Conservation (phyloP, 2,888 invertebrate genomes). For the Phlogophora meticulosa region DNA sequence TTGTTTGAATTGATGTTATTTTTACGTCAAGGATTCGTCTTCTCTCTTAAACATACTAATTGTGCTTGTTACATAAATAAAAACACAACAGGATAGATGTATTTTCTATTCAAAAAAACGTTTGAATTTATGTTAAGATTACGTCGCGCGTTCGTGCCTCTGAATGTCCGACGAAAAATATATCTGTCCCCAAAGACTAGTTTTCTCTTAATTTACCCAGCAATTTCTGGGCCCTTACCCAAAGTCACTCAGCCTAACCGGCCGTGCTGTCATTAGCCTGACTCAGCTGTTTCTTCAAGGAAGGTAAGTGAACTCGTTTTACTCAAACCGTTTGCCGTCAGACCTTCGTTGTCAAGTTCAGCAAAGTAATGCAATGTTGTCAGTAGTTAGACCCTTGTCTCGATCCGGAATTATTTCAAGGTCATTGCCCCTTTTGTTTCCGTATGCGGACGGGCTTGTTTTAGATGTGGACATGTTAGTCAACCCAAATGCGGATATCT, state of each 20-base stretch:
- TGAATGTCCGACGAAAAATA: too few species aligned
- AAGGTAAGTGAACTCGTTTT: conserved; percentile 2
- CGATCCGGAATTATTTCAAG: conserved; percentile 29
- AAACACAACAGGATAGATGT: too few species aligned
- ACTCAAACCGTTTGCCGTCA: not conserved
- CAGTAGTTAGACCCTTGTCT: conserved; percentile 21
- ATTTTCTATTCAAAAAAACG: too few species aligned
- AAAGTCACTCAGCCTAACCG: conserved; percentile 11
- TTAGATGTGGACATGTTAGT: not conserved
- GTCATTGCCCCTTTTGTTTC: conserved; percentile 32
- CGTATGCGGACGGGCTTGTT: not conserved
- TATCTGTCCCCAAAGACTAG: not conserved
- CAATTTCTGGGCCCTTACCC: not conserved
- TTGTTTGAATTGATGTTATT: too few species aligned
- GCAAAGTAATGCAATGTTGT: conserved; percentile 29
- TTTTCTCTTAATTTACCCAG: not conserved
- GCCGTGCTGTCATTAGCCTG: not conserved
- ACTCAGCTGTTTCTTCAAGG: not conserved
- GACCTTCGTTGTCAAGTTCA: conserved; percentile 8
- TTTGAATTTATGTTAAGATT: too few species aligned
- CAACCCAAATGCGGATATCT: not conserved
- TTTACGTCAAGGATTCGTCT: too few species aligned
- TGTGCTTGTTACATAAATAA: too few species aligned
- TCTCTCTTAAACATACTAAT: too few species aligned
- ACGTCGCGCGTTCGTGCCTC: too few species aligned